Base-by-base conservation (phyloP, 1,140 invertebrate genomes). In the Micrasema longulum region DNA sequence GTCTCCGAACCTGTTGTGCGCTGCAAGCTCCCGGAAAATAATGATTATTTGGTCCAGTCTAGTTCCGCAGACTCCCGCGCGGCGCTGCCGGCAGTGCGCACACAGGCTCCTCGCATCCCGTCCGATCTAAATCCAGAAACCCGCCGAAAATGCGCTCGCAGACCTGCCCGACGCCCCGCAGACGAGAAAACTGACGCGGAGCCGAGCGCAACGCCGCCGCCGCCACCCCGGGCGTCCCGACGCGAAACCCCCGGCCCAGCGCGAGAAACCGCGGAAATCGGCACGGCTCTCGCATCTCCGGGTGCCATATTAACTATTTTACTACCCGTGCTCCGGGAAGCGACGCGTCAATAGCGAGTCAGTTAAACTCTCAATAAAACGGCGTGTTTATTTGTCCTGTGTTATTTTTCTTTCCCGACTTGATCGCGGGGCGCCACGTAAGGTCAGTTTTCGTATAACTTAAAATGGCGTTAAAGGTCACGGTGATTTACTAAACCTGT, bases 11-110 rank as follows among this genome's bases (percentile, higher is more conserved):
- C 23, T 14, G 18, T 23, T 47, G 43, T 47, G 71, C 73, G n/a
- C 69, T 74, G 69, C 71, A 64, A 31, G 74, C 70, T 67, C 74
- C 74, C 74, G 71, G 74, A 73, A 76, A 73, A 67, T 76, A 76
- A 76, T 63, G 74, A 76, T 76, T 76, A 76, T 73, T 76, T 73
- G 67, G 67, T 76, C 69, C 70, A 67, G 20, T 9, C n/a, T 31
- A 26, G 36, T 72, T 75, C 57, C 66, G 41, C 74, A 75, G 74
- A 48, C 45, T 75, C 66, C 70, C 73, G 69, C 69, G 35, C 23
- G 60, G 73, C 69, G 64, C 65, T 36, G 12, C 60, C 16, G 1
- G 22, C 41, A 14, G 10, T 26, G 52, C 26, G 12, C 22, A 23
- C n/a, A n/a, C n/a, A n/a, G n/a, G n/a, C n/a, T n/a, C 16, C 52